A percentile compares a stretch with the other conserved stretches of the same genome.
phyloP scores from a whole-genome alignment of 64 coral and sea anemone genomes.

The Anthopleura sola region DNA sequence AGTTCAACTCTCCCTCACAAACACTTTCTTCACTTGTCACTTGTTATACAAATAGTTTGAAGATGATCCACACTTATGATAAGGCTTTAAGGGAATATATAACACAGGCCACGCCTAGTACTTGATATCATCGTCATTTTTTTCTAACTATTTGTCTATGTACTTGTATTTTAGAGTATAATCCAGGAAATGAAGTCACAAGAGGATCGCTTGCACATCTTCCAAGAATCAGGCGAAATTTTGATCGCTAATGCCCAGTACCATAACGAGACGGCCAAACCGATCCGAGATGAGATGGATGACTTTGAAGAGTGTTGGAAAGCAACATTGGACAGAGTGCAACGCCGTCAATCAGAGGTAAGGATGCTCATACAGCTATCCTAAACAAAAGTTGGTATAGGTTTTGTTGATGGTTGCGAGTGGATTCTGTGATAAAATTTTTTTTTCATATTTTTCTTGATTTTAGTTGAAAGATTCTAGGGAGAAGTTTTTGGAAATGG shows the following conservation, averaged over 20 bases:
- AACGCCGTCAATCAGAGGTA: slow-evolving; percentile 54
- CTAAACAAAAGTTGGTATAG: no score
- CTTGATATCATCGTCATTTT: no score
- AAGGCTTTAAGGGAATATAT: no score
- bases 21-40: no score
- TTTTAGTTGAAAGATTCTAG: slow-evolving; percentile 46
- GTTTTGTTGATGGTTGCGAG: no score
- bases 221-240: slow-evolving; percentile 52
- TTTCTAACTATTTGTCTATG: no score
- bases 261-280: slow-evolving; percentile 43
- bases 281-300: slow-evolving; percentile 51
- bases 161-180: slow-evolving; percentile 13
- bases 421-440: no score
- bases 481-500: slow-evolving; percentile 50
- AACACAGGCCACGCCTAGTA: no score
- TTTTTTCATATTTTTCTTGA: not conserved
- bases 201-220: slow-evolving; percentile 19
- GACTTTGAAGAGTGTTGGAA: slow-evolving; percentile 82
- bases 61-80: no score
- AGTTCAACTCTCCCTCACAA: no score
- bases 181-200: slow-evolving; percentile 54
- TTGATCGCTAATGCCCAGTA: slow-evolving; percentile 77
- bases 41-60: no score
- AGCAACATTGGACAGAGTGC: slow-evolving; percentile 11
- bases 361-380: no score